Evolutionary conservation across 2,797 vertebrate genomes (phyloP), one percentile per base, ranked within the genome.

Genomic region (Pteronotus mesoamericanus): DNA sequence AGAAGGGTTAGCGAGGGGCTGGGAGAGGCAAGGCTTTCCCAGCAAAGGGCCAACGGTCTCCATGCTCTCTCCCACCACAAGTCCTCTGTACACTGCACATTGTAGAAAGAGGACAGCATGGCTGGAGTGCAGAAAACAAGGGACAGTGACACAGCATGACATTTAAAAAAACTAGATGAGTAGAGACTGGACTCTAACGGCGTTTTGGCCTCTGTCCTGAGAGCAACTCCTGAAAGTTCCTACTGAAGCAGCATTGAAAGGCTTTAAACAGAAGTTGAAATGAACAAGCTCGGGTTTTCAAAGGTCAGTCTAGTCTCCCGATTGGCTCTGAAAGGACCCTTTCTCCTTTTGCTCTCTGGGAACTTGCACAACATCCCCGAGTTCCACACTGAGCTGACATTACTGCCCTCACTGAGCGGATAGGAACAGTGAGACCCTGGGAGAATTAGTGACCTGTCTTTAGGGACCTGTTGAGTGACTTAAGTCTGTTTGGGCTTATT

Each of bases 71-170:
- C 37, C 44, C 18, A 29, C 44, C 21, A 5, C n/a, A n/a, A 71
- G 39, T 42, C 29, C 34, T 89, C 44, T 2, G 16, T 8, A 59
- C 8, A 3, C 34, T 15, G 57, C n/a, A 51, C 29, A 4, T 6
- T 34, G 11, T 37, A 42, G 64, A 48, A 68, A 68, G 21, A 88
- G 2, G 21, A 7, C 18, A 15, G 24, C 44, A n/a, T 1, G 3
- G 51, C 19, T 44, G 16, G 39, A 75, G 19, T 15, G 2, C 22
- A 39, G 57, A 29, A 69, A 77, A 46, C 34, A 44, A 86, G 61
- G 4, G 18, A 0, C 10, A 37, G 3, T 11, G n/a, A n/a, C 12
- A 8, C 1, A 5, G 29, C 0, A 3, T 44, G 32, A 55, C 3
- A 3, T 24, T 9, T 6, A 51, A 12, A 79, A 79, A 32, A 74